Base-by-base conservation (phyloP, 2,797 vertebrate genomes). In the Graptemys geographica region DNA sequence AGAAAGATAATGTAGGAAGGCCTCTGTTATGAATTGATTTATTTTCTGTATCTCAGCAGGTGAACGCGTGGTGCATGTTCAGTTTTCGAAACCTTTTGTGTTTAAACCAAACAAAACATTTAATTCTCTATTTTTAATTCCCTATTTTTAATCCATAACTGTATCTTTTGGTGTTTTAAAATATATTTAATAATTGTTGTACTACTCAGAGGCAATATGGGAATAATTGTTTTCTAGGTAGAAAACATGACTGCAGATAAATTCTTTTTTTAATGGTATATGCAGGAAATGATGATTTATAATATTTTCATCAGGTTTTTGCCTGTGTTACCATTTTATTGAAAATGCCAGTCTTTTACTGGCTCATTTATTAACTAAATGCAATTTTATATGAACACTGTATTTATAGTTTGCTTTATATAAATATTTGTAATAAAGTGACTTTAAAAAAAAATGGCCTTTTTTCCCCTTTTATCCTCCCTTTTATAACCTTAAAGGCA, bases 381-480 rank as follows among this genome's bases (percentile, higher is more conserved):
- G 81, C 91, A 23, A 0, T 92, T 94, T 94, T 88, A 21, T 89
- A 84, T 88, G 83, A 88, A 83, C 53, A 69, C 89, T 87, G 44
- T 96, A 87, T 95, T 96, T 96, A 79, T 94, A 81, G 87, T 85
- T 94, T 79, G 76, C 57, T 51, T 96, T 96, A 55, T 94, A 88
- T 81, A 95, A 86, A 49, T 19, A 19, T 97, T 96, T 94, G n/a
- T 93, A 98, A 97, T 98, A 97, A 97, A 94, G 51, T 62, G 12
- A 79, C 41, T 83, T 81, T 94, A 76, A 44, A 76, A 76, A 76
- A 41, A 37, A 51, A 51, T 16, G 51, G 8, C n/a, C 19, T 21
- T 37, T 41, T 41, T 72, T 23, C 8, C 8, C 23, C 27, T 12
- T 76, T 47, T 47, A 76, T 12, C 6, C 44, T 78, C 19, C 21